These are phyloP conservation scores for Lamellibrachia columna DNA, from an alignment of 2,888 invertebrate species.

Conservation along the genomic window DNA sequence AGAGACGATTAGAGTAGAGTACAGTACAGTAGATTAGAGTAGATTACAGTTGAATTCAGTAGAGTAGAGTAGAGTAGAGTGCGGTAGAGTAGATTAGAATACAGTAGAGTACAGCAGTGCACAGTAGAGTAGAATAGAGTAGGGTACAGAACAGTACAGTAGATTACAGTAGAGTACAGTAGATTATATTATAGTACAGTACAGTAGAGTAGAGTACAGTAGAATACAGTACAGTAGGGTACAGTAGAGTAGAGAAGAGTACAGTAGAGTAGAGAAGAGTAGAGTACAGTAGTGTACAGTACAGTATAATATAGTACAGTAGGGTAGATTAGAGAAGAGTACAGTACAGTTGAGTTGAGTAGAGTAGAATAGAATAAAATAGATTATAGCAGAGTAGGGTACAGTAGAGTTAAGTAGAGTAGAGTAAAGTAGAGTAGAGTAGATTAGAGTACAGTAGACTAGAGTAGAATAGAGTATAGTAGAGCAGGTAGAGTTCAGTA, in stretches of 20 bases:
- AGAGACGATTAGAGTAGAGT: too few species aligned
- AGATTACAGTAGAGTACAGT: too few species aligned
- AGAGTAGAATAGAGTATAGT: constrained; percentile 13
- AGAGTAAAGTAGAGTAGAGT: constrained; percentile 25
- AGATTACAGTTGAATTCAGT: too few species aligned
- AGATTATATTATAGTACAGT: constrained; percentile 35
- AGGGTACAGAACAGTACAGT: too few species aligned
- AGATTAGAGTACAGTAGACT: constrained; percentile 18
- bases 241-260: constrained; percentile 31
- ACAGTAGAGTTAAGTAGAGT: constrained; percentile 30
- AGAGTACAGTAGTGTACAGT: constrained; percentile 27
- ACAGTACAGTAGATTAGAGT: too few species aligned
- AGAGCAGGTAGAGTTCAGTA: constrained; percentile 18
- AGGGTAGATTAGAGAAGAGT: constrained; percentile 20
- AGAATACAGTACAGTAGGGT: constrained; percentile 25
- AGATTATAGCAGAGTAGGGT: constrained; percentile 28
- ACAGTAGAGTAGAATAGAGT: too few species aligned
- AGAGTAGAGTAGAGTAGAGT: too few species aligned
- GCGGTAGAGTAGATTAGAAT: too few species aligned
- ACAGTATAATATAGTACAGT: constrained; percentile 27
- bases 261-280: constrained; percentile 26
- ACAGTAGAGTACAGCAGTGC: too few species aligned
- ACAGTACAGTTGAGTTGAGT: constrained; percentile 26
- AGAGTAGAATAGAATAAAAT: constrained; percentile 23
- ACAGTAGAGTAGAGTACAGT: constrained; percentile 28